phyloP scores from a whole-genome alignment of 2,888 invertebrate genomes.

The Agriotes lineatus region DNA sequence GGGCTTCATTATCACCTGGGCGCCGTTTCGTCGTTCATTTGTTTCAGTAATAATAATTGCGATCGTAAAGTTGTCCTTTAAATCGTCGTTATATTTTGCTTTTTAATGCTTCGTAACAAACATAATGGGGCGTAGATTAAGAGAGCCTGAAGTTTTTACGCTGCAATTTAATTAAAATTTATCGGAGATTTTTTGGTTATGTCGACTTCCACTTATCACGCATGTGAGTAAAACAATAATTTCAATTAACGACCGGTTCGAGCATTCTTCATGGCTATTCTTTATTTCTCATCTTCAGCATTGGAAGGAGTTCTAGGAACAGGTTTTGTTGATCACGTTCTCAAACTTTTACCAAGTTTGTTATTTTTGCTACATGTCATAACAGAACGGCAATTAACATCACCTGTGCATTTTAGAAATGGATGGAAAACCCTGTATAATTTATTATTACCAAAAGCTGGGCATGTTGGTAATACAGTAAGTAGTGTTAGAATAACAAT shows the following conservation, averaged over 20 bases:
- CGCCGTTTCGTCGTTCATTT: slow-evolving; percentile 51
- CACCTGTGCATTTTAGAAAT: too few species aligned
- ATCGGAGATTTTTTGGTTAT: slow-evolving; percentile 1
- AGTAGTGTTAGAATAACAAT: too few species aligned
- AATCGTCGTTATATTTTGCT: slow-evolving; percentile 43
- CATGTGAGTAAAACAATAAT: not conserved
- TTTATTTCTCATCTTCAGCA: too few species aligned
- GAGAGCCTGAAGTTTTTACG: slow-evolving; percentile 15
- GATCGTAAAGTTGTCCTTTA: slow-evolving; percentile 48
- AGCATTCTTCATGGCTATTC: not conserved
- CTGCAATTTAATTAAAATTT: slow-evolving; percentile 24
- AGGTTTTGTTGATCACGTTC: too few species aligned
- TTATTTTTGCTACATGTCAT: too few species aligned
- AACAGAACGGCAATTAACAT: too few species aligned
- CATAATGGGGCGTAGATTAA: slow-evolving; percentile 18
- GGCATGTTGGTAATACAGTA: too few species aligned
- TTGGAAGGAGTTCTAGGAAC: too few species aligned
- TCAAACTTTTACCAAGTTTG: too few species aligned
- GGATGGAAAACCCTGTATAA: too few species aligned
- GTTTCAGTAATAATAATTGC: slow-evolving; percentile 52
- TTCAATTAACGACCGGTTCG: not conserved
- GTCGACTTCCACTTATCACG: not conserved
- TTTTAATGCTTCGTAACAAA: slow-evolving; percentile 33
- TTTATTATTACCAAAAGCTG: too few species aligned
- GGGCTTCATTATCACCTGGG: slow-evolving; percentile 57